Percentiles rank a stretch among this genome's conserved stretches.
These are phyloP conservation scores for Diglossa cyanea DNA, from an alignment of 2,797 vertebrate species.

Conservation along the genomic window DNA sequence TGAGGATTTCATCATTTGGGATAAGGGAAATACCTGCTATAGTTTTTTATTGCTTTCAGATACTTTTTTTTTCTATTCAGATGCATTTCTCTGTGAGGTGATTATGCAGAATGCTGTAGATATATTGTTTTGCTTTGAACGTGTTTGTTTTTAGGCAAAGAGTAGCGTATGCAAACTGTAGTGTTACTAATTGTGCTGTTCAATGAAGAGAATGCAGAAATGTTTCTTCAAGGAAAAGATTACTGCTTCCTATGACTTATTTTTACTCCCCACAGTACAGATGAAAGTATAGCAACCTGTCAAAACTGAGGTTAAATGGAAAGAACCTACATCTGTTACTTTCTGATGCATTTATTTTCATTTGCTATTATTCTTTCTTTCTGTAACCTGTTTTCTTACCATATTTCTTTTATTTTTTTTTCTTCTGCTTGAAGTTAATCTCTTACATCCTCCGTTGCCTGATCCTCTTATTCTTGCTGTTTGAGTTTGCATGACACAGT, in stretches of 20 bases:
- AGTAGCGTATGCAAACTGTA: background rate
- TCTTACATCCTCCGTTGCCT: background rate
- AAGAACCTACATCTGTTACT: background rate
- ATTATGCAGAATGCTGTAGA: background rate
- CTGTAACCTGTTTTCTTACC: background rate
- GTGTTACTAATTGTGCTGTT: background rate
- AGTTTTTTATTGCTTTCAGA: background rate
- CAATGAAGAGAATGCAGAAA: background rate
- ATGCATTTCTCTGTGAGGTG: background rate
- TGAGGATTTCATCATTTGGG: background rate
- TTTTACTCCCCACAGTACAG: background rate
- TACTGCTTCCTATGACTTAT: background rate
- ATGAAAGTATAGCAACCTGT: background rate
- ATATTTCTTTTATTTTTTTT: background rate
- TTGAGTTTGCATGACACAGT: background rate
- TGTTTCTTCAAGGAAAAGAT: background rate
- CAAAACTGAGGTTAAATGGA: background rate
- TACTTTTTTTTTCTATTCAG: background rate
- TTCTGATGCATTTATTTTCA: background rate
- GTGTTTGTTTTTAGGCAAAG: background rate
- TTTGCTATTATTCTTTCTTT: background rate
- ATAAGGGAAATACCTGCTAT: background rate
- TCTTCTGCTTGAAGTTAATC: background rate
- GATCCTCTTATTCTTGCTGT: background rate
- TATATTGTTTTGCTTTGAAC: background rate